These are phyloP conservation scores for Acinonyx jubatus DNA, from an alignment of 2,113 vertebrate species.

Conservation along the genomic window DNA sequence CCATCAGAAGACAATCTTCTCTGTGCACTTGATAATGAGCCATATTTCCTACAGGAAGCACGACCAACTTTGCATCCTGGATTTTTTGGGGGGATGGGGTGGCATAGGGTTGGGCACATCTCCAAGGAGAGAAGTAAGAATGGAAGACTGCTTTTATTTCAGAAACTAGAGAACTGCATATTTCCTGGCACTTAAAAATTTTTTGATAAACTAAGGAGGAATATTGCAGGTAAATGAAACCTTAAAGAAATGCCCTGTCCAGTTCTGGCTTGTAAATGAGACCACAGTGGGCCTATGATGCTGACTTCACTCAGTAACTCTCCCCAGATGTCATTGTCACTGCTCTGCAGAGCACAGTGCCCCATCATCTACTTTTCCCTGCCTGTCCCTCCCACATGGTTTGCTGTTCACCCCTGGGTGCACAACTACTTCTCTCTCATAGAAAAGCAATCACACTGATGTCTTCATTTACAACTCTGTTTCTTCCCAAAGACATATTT, in stretches of 20 bases:
- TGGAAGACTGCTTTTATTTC: conserved; percentile 24
- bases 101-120: background rate
- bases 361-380: fast-evolving
- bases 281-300: background rate
- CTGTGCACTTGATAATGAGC: background rate
- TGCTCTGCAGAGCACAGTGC: background rate
- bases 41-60: background rate
- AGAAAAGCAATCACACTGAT: background rate
- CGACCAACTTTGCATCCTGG: background rate
- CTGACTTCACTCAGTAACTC: background rate
- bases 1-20: background rate
- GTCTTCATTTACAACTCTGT: background rate
- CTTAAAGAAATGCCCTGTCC: background rate
- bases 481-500: background rate
- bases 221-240: background rate
- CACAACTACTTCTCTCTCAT: background rate
- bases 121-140: conserved; percentile 29
- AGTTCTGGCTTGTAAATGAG: background rate
- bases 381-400: background rate
- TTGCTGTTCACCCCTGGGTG: background rate
- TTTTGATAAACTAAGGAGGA: background rate
- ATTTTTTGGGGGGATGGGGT: background rate
- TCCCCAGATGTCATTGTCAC: background rate
- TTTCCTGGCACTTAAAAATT: background rate
- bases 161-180: background rate